phyloP scores from a whole-genome alignment of 2,113 vertebrate species.

The Accipiter cooperii region DNA sequence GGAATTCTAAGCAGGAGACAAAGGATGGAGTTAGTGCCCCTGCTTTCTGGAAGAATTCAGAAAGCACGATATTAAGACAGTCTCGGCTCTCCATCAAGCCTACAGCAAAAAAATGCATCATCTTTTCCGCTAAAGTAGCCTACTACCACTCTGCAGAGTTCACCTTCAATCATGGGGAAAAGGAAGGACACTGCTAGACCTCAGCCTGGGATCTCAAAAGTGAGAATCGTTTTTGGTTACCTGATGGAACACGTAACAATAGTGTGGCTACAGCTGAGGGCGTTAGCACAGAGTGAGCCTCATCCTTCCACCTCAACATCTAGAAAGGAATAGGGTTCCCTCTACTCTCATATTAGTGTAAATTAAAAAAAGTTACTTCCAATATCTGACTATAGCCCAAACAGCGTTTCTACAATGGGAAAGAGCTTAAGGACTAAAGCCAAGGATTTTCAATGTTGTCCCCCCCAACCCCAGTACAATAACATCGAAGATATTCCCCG shows the following conservation, averaged over 20 bases:
- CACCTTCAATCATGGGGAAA: neutral
- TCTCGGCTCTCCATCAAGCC: neutral
- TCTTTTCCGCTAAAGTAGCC: neutral
- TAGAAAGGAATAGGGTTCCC: neutral
- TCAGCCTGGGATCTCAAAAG: neutral
- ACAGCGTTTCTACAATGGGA: neutral
- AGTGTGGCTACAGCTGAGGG: fast-evolving
- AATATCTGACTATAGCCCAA: neutral
- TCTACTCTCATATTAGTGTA: neutral
- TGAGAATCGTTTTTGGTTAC: fast-evolving
- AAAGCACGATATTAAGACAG: neutral
- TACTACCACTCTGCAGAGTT: neutral
- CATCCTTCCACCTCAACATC: neutral
- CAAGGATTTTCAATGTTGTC: neutral
- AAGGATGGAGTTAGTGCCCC: neutral
- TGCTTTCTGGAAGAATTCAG: neutral
- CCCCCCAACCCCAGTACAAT: fast-evolving
- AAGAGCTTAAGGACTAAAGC: neutral
- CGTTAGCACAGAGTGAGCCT: neutral
- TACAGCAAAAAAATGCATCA: neutral
- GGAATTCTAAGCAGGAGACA: neutral
- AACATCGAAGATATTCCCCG: neutral
- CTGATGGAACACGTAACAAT: fast-evolving
- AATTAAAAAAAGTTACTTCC: neutral
- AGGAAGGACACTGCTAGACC: neutral